Conservation (phyloP, 1,140 invertebrate species). For the Paralvinella palmiformis region DNA sequence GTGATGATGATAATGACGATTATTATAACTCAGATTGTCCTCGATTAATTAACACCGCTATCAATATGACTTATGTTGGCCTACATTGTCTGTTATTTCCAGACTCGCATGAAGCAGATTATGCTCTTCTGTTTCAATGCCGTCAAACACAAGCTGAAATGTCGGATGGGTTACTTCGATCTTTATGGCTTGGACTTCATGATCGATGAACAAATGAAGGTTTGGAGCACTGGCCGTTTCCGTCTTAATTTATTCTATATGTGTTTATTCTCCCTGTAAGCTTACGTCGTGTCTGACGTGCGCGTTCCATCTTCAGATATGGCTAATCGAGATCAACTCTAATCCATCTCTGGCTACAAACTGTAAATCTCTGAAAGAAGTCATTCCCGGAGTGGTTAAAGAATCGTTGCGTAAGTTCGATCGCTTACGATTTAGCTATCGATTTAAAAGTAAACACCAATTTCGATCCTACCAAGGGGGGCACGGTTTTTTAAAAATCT, state of each 20-base stretch:
- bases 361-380: constrained; percentile 45
- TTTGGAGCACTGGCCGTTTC: constrained; percentile 16
- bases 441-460: not conserved
- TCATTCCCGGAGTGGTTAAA: constrained; percentile 47
- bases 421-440: not conserved
- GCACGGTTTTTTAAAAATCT: not conserved
- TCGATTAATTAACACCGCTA: not conserved
- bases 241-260: not conserved
- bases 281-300: not conserved
- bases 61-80: not conserved
- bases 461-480: not conserved
- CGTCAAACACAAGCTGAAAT: constrained; percentile 47
- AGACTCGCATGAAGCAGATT: constrained; percentile 49
- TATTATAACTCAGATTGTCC: too few relatives aligned
- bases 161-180: constrained; percentile 47
- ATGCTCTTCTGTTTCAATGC: constrained; percentile 48
- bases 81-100: constrained; percentile 5
- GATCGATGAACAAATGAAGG: constrained; percentile 48
- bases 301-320: constrained; percentile 30
- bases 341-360: constrained; percentile 47
- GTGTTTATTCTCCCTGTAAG: not conserved
- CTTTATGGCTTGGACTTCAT: constrained; percentile 52
- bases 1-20: too few relatives aligned
- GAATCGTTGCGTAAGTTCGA: constrained; percentile 41
- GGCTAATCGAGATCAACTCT: constrained; percentile 49